These are phyloP conservation scores for Uloborus diversus DNA, from an alignment of 1,140 invertebrate genomes.

Conservation along the genomic window DNA sequence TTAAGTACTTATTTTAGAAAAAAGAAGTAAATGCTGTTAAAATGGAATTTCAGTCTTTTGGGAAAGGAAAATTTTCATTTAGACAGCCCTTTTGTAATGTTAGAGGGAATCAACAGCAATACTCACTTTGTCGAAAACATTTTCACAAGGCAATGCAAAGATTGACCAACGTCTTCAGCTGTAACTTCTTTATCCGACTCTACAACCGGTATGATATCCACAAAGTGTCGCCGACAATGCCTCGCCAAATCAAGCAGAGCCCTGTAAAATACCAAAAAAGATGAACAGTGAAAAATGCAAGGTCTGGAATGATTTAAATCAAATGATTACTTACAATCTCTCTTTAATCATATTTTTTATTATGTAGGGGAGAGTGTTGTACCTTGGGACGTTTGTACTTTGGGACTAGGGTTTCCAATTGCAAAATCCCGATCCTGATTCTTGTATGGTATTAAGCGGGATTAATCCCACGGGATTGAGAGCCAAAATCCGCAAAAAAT, in stretches of 20 bases:
- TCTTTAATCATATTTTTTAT: neutral
- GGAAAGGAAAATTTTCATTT: too few relatives aligned
- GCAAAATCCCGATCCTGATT: neutral
- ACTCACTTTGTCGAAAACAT: conserved; percentile 51
- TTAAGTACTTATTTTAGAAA: neutral
- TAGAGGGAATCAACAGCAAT: neutral
- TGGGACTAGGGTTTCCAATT: too few relatives aligned
- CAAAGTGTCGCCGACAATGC: conserved; percentile 70
- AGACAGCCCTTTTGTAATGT: neutral
- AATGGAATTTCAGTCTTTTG: neutral
- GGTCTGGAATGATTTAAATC: too few relatives aligned
- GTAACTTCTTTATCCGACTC: conserved; percentile 72
- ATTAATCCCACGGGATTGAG: too few relatives aligned
- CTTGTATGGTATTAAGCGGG: too few relatives aligned
- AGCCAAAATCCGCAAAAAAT: too few relatives aligned
- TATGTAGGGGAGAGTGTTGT: too few relatives aligned
- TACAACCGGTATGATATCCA: conserved; percentile 72
- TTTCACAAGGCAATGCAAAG: too few relatives aligned
- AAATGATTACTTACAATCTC: conserved; percentile 20
- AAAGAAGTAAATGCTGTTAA: neutral
- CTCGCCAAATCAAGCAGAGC: conserved; percentile 74
- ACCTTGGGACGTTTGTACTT: too few relatives aligned
- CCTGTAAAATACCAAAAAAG: conserved; percentile 63
- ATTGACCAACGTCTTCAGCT: conserved; percentile 61
- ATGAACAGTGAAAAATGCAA: too few relatives aligned